phyloP scores from a whole-genome alignment of 2,888 invertebrate species.

The Melinaea menophilus region DNA sequence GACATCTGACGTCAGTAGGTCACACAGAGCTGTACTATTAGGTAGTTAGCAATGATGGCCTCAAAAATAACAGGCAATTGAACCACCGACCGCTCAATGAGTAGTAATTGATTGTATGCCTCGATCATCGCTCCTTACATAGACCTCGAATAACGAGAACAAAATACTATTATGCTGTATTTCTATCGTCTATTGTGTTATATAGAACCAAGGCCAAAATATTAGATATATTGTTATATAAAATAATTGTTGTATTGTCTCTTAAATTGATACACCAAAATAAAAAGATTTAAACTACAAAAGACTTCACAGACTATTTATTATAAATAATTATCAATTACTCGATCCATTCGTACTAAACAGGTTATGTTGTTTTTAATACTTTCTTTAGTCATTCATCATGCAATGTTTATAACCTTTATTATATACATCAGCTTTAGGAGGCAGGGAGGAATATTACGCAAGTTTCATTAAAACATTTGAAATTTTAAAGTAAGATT shows the following conservation, averaged over 20 bases:
- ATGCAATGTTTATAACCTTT: too few relatives aligned
- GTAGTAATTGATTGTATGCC: constrained; percentile 65
- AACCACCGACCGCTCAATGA: constrained; percentile 64
- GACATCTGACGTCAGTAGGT: constrained; percentile 23
- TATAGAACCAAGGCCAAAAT: constrained; percentile 16
- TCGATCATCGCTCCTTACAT: constrained; percentile 52
- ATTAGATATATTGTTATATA: background rate
- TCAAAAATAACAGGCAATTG: constrained; percentile 67
- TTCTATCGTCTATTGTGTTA: constrained; percentile 30
- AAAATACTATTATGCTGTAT: constrained; percentile 25
- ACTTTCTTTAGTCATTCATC: too few relatives aligned
- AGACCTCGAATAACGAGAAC: constrained; percentile 21
- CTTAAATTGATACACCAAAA: background rate
- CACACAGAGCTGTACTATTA: constrained; percentile 36
- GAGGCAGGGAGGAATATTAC: too few relatives aligned
- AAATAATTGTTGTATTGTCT: constrained; percentile 4
- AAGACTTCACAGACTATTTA: background rate
- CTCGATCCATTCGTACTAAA: too few relatives aligned
- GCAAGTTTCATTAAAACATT: too few relatives aligned
- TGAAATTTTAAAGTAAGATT: too few relatives aligned
- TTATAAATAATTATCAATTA: background rate
- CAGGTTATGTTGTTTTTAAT: too few relatives aligned
- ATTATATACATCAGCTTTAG: too few relatives aligned
- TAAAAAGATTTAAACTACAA: background rate
- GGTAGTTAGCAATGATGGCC: constrained; percentile 43